These are phyloP conservation scores for Phymorhynchus buccinoides DNA, from an alignment of 1,140 invertebrate species.

Conservation along the genomic window DNA sequence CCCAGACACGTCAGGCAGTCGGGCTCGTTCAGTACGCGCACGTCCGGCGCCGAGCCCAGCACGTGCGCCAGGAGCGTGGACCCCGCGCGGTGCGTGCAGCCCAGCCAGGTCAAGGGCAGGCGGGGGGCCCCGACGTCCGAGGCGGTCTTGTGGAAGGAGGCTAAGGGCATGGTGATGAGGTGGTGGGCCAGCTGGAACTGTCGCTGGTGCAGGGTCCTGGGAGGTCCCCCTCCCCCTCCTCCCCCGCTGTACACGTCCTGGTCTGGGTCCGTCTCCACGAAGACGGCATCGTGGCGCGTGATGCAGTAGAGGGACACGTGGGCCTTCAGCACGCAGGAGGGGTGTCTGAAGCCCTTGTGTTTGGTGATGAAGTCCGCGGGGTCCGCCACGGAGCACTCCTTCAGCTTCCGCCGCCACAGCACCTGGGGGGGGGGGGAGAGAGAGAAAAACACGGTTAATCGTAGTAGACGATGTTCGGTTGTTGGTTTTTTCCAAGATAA, in stretches of 20 bases:
- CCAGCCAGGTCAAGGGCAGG: slow-evolving; percentile 63
- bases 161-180: slow-evolving; percentile 65
- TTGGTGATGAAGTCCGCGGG: slow-evolving; percentile 64
- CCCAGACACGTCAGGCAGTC: slow-evolving; percentile 64
- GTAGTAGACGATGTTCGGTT: no score
- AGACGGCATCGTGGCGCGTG: slow-evolving; percentile 62
- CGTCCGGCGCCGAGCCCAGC: slow-evolving; percentile 63
- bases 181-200: slow-evolving; percentile 64
- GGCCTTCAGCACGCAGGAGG: slow-evolving; percentile 65
- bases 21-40: slow-evolving; percentile 61
- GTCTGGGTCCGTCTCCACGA: slow-evolving; percentile 59
- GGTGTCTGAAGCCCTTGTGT: slow-evolving; percentile 67
- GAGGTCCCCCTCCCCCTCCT: no score
- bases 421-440: slow-evolving; percentile 41
- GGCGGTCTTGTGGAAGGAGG: slow-evolving; percentile 67
- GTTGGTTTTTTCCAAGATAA: no score
- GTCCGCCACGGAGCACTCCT: slow-evolving; percentile 58
- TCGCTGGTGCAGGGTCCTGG: slow-evolving; percentile 51
- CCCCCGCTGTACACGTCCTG: slow-evolving; percentile 56
- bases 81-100: slow-evolving; percentile 64
- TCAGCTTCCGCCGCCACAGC: slow-evolving; percentile 65
- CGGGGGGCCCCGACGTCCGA: slow-evolving; percentile 65
- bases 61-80: slow-evolving; percentile 63
- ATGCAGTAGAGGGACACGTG: slow-evolving; percentile 66
- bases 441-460: no score